phyloP scores from a whole-genome alignment of 2,888 invertebrate genomes.

The Diadegma fenestrale region DNA sequence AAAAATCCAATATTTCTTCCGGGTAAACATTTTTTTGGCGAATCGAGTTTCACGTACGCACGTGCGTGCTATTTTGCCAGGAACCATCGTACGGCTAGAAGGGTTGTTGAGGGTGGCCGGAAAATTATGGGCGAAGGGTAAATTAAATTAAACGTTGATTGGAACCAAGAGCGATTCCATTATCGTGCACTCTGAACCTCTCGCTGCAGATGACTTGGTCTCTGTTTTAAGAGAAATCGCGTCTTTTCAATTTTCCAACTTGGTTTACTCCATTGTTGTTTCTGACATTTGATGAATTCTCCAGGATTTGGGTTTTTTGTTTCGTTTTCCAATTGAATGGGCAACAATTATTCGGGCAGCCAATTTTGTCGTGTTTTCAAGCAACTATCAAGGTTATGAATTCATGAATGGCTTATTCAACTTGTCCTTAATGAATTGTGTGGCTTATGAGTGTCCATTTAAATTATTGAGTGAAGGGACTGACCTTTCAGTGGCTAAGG shows the following conservation, averaged over 20 bases:
- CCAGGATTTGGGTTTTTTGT: not conserved
- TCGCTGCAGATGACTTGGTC: not conserved
- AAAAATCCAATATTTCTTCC: not conserved
- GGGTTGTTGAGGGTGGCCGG: not conserved
- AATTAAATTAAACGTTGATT: not conserved
- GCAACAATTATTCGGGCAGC: not conserved
- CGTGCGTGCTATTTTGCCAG: no score
- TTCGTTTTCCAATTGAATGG: not conserved
- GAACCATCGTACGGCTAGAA: no score
- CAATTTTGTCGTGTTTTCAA: not conserved
- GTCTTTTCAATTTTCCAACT: not conserved
- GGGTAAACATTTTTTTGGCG: not conserved
- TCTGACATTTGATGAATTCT: not conserved
- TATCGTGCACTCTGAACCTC: not conserved
- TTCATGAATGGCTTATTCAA: not conserved
- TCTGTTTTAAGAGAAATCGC: not conserved
- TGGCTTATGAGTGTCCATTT: not conserved
- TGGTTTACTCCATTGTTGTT: not conserved
- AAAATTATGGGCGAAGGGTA: not conserved
- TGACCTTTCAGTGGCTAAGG: not conserved
- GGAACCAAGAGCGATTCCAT: not conserved
- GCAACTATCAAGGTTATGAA: not conserved
- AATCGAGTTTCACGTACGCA: not conserved
- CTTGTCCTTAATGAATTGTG: not conserved
- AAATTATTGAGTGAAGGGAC: not conserved